These are phyloP conservation scores for Euclidia mi DNA, from an alignment of 2,888 invertebrate genomes.

Conservation along the genomic window DNA sequence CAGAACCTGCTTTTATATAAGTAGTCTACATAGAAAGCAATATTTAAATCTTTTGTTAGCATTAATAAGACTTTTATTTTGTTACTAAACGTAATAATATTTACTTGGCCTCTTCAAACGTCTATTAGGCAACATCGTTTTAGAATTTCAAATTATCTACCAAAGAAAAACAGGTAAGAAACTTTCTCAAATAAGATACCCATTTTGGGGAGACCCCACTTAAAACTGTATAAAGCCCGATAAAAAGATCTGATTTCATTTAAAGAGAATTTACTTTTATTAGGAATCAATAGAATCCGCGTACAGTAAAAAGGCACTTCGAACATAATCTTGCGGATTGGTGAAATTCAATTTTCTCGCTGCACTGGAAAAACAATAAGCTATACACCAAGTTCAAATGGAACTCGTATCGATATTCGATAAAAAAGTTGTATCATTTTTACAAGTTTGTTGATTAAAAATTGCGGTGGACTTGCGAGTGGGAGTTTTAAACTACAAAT, in stretches of 20 bases:
- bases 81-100: background rate
- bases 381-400: constrained; percentile 57
- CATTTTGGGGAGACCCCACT: constrained; percentile 48
- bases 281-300: constrained; percentile 46
- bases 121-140: constrained; percentile 34
- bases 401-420: constrained; percentile 55
- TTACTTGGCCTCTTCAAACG: background rate
- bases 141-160: constrained; percentile 38
- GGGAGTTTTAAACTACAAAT: background rate
- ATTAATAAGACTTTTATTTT: too few species aligned
- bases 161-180: constrained; percentile 35
- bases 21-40: too few species aligned
- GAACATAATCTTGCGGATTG: constrained; percentile 66
- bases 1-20: too few species aligned
- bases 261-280: constrained; percentile 54
- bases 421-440: constrained; percentile 46
- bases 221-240: constrained; percentile 48
- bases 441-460: constrained; percentile 40
- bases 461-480: background rate
- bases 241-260: constrained; percentile 56
- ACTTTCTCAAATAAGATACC: constrained; percentile 51
- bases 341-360: constrained; percentile 67
- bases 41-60: too few species aligned
- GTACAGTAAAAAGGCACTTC: constrained; percentile 45
- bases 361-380: constrained; percentile 68